Evolutionary conservation across 2,113 vertebrate genomes (phyloP).

Genomic region (Dicerorhinus sumatrensis): DNA sequence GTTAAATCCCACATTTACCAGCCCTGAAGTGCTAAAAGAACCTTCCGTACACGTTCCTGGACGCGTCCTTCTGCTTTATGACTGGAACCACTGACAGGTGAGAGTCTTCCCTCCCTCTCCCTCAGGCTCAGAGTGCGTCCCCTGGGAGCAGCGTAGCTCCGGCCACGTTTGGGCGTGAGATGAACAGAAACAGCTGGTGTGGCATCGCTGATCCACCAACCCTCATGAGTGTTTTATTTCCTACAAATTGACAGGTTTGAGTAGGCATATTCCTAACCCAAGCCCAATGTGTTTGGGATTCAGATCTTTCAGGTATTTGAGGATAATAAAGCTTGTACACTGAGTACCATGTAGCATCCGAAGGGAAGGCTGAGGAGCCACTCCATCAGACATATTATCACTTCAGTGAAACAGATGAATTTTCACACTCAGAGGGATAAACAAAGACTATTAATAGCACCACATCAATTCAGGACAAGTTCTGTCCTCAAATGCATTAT

Average conservation of each 20-base stretch:
- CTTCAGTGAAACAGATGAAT: not conserved
- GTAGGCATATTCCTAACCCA: not conserved
- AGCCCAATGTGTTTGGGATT: not conserved
- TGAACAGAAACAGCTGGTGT: not conserved
- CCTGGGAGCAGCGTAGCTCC: not conserved
- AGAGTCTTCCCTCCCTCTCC: not conserved
- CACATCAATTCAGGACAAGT: not conserved
- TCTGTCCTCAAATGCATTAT: constrained; percentile 12
- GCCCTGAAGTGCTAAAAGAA: not conserved
- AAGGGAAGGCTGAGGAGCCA: not conserved
- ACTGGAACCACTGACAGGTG: not conserved
- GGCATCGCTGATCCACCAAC: not conserved
- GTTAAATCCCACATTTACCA: constrained; percentile 8
- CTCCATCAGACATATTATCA: not conserved
- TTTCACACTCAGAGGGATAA: not conserved
- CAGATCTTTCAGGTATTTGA: not conserved
- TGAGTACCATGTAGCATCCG: not conserved
- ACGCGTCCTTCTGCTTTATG: not conserved
- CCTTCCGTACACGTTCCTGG: not conserved
- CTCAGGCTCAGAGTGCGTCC: not conserved
- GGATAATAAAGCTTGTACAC: not conserved
- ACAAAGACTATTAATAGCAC: not conserved
- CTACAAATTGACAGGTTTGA: not conserved
- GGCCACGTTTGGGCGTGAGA: not conserved
- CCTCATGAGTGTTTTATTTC: constrained; percentile 16